A percentile compares a stretch with the other conserved stretches of the same genome.
Evolutionary conservation across 2,113 vertebrate species (phyloP).

Genomic region (Cnemophilus loriae): DNA sequence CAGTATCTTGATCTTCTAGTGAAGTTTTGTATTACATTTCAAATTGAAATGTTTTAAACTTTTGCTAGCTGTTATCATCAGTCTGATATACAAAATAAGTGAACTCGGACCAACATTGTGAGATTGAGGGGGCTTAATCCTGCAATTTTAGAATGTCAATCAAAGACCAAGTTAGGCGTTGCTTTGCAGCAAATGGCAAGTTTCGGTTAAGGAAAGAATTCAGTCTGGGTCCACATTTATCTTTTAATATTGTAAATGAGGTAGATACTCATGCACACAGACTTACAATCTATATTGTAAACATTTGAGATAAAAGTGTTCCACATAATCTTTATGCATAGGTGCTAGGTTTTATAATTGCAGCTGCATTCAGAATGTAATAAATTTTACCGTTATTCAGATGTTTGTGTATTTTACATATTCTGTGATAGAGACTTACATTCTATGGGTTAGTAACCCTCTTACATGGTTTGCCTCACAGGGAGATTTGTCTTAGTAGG

Average conservation of each 20-base stretch:
- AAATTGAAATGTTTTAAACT: constrained; percentile 12
- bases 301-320: constrained; percentile 34
- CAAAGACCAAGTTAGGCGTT: neutral
- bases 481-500: constrained; percentile 67
- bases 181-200: neutral
- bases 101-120: constrained; percentile 12
- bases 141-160: neutral
- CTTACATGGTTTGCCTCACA: constrained; percentile 52
- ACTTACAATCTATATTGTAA: neutral
- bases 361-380: constrained; percentile 44
- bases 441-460: constrained; percentile 44
- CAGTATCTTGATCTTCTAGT: constrained; percentile 35
- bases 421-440: constrained; percentile 38
- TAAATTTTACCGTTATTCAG: constrained; percentile 44
- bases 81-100: neutral
- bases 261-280: neutral
- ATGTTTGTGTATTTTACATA: constrained; percentile 58
- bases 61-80: neutral
- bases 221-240: neutral
- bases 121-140: neutral
- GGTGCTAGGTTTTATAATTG: constrained; percentile 49
- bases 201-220: neutral
- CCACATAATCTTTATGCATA: constrained; percentile 9
- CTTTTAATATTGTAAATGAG: constrained; percentile 4
- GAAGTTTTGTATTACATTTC: constrained; percentile 29